Evolutionary conservation across 1,140 invertebrate genomes (phyloP).

Genomic region (Ectropis grisescens): DNA sequence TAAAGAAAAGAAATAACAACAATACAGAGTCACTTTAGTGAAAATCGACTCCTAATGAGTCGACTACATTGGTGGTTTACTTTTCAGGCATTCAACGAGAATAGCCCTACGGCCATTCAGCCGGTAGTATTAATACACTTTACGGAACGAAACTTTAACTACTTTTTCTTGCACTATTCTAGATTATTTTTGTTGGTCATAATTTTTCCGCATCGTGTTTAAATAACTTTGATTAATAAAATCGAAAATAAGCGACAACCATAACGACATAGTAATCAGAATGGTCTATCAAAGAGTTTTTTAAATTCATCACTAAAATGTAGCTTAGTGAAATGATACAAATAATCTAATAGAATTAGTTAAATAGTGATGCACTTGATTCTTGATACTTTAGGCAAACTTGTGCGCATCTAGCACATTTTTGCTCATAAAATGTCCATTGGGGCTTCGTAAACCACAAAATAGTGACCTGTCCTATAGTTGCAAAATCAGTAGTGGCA

Average conservation of each 20-base stretch:
- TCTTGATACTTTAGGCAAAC: slow-evolving; percentile 38
- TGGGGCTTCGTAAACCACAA: slow-evolving; percentile 56
- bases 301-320: slow-evolving; percentile 20
- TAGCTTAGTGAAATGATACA: slow-evolving; percentile 20
- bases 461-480: slow-evolving; percentile 64
- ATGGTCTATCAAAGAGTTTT: slow-evolving; percentile 23
- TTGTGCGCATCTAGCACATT: slow-evolving; percentile 37
- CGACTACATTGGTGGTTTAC: slow-evolving; percentile 69
- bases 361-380: slow-evolving; percentile 42
- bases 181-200: slow-evolving; percentile 56
- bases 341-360: slow-evolving; percentile 27
- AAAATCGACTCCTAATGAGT: slow-evolving; percentile 59
- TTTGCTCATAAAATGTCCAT: slow-evolving; percentile 39
- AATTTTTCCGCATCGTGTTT: slow-evolving; percentile 61
- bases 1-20: slow-evolving; percentile 32
- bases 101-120: slow-evolving; percentile 77
- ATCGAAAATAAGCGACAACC: slow-evolving; percentile 12
- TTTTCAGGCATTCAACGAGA: slow-evolving; percentile 77
- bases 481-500: slow-evolving; percentile 59
- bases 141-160: slow-evolving; percentile 62
- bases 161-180: slow-evolving; percentile 64
- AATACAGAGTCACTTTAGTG: slow-evolving; percentile 62
- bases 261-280: slow-evolving; percentile 13
- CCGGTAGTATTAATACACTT: slow-evolving; percentile 73
- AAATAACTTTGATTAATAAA: slow-evolving; percentile 27